Evolutionary conservation across 2,113 vertebrate species (phyloP).

Genomic region (Pseudorhombus dupliciocellatus): DNA sequence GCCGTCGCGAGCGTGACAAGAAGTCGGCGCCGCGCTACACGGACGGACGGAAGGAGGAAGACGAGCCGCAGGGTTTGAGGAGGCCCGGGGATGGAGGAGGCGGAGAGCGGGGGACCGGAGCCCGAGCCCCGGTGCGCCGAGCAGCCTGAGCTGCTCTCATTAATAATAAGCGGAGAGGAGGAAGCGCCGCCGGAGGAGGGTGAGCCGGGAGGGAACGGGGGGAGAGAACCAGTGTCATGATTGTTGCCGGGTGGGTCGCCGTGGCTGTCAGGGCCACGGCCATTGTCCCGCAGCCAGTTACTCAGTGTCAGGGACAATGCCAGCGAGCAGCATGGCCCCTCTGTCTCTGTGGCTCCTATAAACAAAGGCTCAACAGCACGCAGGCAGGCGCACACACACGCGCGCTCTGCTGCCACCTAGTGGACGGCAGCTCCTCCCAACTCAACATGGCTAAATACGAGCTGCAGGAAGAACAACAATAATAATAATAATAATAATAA

Average conservation of each 20-base stretch:
- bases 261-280: constrained; percentile 63
- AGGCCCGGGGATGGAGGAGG: constrained; percentile 78
- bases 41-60: constrained; percentile 49
- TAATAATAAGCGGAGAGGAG: constrained; percentile 82
- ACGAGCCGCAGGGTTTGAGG: not conserved
- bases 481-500: too few species aligned
- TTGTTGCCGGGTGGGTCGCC: constrained; percentile 34
- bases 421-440: constrained; percentile 47
- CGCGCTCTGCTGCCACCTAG: constrained; percentile 68
- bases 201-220: constrained; percentile 76
- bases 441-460: constrained; percentile 4
- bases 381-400: constrained; percentile 51
- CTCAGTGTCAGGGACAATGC: constrained; percentile 81
- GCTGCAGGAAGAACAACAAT: too few species aligned
- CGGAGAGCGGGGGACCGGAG: constrained; percentile 50
- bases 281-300: constrained; percentile 71
- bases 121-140: constrained; percentile 76
- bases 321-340: constrained; percentile 80
- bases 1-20: constrained; percentile 63
- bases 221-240: constrained; percentile 37
- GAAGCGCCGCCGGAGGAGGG: constrained; percentile 74
- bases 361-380: constrained; percentile 83
- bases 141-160: constrained; percentile 80
- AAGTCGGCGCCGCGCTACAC: constrained; percentile 56
- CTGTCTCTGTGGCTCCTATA: constrained; percentile 83